Base-by-base conservation (phyloP, 1,140 invertebrate genomes). In the Cephus cinctus region DNA sequence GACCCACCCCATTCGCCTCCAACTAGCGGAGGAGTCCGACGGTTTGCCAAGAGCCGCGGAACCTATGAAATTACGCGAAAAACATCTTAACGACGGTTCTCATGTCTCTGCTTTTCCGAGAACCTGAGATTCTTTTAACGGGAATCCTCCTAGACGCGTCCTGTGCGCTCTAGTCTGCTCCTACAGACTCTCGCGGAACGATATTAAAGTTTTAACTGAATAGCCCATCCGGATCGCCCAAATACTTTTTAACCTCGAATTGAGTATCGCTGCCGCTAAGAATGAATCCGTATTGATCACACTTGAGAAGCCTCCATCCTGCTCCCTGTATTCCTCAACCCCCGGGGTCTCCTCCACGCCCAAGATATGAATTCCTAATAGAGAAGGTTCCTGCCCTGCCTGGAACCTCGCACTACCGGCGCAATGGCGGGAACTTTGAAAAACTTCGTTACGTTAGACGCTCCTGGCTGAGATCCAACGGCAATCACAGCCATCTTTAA, bases 251-350 rank as follows among this genome's bases (percentile, higher is more conserved):
- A 30, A 12, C 27, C 27, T 30, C 27, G 9, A 30, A 9, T 65
- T 63, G 62, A 65, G 63, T 57, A 62, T 69, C 65, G 61, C 63
- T 64, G 63, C 39, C 52, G 38, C 50, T 55, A 65, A 65, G 57
- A 69, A 66, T 58, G 54, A 69, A 47, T 50, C 36, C 22, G 56
- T 70, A 70, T 70, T 61, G 67, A 70, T 69, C 63, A 70, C 54
- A 63, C 53, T 68, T 61, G 59, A 62, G 60, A 56, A 56, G 46
- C 50, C 52, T 54, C 54, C 41, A 36, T 44, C 57, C 36, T 12
- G 12, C 27, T 30, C 14, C 27, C 14, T 12, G 27, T 11, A 12
- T 30, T 12, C 27, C 27, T 30, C 27, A 30, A 12, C 35, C 35
- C 16, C 18, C 11, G 15, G 14, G 39, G 8, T 20, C 14, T 22